Evolutionary conservation across 2,113 vertebrate species (phyloP).

Genomic region (Ginglymostoma cirratum): DNA sequence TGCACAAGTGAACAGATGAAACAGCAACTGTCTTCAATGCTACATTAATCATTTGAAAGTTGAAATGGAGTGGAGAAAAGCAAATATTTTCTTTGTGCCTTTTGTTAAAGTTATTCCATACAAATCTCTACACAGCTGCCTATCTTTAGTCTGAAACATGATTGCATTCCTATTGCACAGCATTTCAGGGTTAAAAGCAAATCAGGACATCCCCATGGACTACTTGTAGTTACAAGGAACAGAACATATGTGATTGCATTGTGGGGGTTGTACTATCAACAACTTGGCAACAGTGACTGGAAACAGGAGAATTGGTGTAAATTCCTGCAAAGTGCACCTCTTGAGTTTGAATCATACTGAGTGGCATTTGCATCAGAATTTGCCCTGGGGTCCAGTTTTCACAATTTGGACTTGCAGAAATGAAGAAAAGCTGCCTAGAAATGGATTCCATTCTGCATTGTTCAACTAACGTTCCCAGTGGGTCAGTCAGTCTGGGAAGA

Average conservation of each 20-base stretch:
- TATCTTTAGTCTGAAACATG: neutral
- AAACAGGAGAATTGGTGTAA: neutral
- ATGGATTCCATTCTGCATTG: neutral
- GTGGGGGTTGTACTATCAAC: neutral
- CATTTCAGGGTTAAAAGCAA: neutral
- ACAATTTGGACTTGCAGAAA: neutral
- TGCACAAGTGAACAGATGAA: neutral
- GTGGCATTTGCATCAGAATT: neutral
- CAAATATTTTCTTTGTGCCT: neutral
- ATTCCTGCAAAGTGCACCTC: neutral
- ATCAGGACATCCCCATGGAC: neutral
- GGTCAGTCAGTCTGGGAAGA: neutral
- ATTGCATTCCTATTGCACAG: neutral
- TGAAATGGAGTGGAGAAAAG: neutral
- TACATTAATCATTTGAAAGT: neutral
- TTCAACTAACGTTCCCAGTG: neutral
- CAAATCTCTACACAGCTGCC: neutral
- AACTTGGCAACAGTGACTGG: slow-evolving; percentile 1
- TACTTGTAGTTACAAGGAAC: slow-evolving; percentile 13
- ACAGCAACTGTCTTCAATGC: neutral
- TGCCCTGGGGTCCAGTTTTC: neutral
- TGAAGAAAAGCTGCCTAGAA: neutral
- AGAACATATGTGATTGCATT: neutral
- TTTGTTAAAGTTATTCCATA: neutral
- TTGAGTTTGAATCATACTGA: neutral